Percentiles rank a stretch among this genome's conserved stretches.
These are phyloP conservation scores for Brenthis hecate DNA, from an alignment of 2,888 invertebrate genomes.

Conservation along the genomic window DNA sequence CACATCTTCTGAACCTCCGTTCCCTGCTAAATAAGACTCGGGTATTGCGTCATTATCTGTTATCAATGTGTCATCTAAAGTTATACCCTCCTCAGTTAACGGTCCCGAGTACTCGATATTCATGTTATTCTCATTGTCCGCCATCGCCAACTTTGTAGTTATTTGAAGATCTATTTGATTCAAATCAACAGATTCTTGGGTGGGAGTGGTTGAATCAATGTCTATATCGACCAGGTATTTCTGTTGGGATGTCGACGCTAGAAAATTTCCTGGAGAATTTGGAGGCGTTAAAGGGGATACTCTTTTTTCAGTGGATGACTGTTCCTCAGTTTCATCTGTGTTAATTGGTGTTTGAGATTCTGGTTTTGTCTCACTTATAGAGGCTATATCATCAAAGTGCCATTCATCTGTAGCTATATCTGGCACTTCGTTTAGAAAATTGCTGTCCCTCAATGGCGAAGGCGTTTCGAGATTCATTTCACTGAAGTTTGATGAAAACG, in stretches of 20 bases:
- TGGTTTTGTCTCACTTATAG: constrained; percentile 56
- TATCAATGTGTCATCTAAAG: constrained; percentile 52
- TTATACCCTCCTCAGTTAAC: constrained; percentile 62
- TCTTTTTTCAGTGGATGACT: constrained; percentile 63
- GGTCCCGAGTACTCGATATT: constrained; percentile 78
- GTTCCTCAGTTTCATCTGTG: constrained; percentile 57
- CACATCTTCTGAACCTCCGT: constrained; percentile 76
- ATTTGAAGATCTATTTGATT: constrained; percentile 75
- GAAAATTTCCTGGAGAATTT: constrained; percentile 70
- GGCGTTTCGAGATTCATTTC: constrained; percentile 77
- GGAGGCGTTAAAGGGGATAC: constrained; percentile 73
- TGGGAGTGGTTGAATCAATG: constrained; percentile 39
- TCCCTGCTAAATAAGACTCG: constrained; percentile 71
- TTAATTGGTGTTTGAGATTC: constrained; percentile 47
- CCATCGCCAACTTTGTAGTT: constrained; percentile 76
- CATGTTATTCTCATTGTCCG: constrained; percentile 79
- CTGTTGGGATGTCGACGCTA: constrained; percentile 66
- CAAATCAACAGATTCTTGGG: constrained; percentile 59
- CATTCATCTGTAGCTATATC: constrained; percentile 65
- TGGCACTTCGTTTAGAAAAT: constrained; percentile 76
- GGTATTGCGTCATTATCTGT: constrained; percentile 57
- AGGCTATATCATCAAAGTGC: constrained; percentile 61
- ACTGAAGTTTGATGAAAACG: constrained; percentile 81
- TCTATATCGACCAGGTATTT: constrained; percentile 70
- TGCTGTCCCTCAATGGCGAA: constrained; percentile 71